Percentiles rank a stretch among this genome's conserved stretches.
Conservation (phyloP, 2,888 invertebrate species). For the Taenaris catops region DNA sequence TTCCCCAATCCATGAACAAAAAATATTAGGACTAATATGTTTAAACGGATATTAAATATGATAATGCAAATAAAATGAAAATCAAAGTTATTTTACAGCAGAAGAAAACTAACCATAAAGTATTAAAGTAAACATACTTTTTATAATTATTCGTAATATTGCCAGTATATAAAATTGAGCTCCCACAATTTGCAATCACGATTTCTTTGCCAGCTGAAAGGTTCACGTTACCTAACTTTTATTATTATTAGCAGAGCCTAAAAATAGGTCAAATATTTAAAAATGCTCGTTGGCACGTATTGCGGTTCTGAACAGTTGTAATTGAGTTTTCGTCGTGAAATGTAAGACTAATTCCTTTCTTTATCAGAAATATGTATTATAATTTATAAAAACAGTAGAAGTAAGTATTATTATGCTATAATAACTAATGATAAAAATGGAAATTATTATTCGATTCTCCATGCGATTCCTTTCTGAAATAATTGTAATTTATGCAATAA, state of each 20-base stretch:
- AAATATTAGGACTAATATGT: too few species aligned
- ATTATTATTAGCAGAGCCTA: conserved; percentile 75
- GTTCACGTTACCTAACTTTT: conserved; percentile 75
- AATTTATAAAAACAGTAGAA: too few species aligned
- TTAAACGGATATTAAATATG: too few species aligned
- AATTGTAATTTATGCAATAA: too few species aligned
- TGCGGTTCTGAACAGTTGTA: conserved; percentile 51
- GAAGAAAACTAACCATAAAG: too few species aligned
- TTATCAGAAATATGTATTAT: neutral
- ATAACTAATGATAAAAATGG: too few species aligned
- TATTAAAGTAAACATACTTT: too few species aligned
- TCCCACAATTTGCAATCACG: conserved; percentile 33
- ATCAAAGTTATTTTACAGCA: too few species aligned
- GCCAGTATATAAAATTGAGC: conserved; percentile 33
- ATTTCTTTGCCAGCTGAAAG: conserved; percentile 55
- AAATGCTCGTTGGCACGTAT: conserved; percentile 66
- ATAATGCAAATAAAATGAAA: too few species aligned
- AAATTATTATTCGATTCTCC: too few species aligned
- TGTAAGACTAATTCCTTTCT: conserved; percentile 8
- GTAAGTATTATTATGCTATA: too few species aligned
- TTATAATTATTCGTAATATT: conserved; percentile 32
- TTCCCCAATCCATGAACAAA: conserved; percentile 9
- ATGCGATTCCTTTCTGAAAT: too few species aligned
- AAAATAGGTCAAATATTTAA: conserved; percentile 76
- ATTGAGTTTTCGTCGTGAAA: conserved; percentile 43